These are phyloP conservation scores for Eurystomus gularis DNA, from an alignment of 2,113 vertebrate species.

Conservation along the genomic window DNA sequence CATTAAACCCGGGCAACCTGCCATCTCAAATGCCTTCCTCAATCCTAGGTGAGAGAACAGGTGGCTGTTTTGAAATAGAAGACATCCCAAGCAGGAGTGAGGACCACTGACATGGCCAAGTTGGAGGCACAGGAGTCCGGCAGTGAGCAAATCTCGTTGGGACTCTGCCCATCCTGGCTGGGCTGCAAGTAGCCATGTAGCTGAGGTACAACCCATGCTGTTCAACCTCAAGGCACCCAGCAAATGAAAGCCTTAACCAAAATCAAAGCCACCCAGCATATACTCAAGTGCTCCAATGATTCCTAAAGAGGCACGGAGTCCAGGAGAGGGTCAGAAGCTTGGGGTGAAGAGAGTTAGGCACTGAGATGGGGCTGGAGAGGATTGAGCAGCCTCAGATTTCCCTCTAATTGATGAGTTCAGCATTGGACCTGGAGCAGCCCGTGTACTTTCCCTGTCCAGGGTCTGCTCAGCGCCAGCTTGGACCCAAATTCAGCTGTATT, in stretches of 20 bases:
- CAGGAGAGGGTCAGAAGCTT: neutral
- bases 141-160: neutral
- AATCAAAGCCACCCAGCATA: neutral
- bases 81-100: neutral
- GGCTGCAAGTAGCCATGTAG: neutral
- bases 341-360: neutral
- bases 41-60: neutral
- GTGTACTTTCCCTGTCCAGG: neutral
- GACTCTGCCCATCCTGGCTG: neutral
- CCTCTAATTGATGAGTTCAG: neutral
- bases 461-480: neutral
- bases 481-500: fast-evolving
- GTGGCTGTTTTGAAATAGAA: neutral
- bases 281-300: neutral
- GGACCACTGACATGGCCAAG: neutral
- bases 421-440: neutral
- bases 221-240: neutral
- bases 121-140: neutral
- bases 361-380: neutral
- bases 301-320: neutral
- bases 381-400: neutral
- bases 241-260: neutral
- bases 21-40: neutral
- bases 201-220: neutral
- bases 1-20: neutral